Evolutionary conservation across 2,113 vertebrate species (phyloP), one percentile per base, ranked within the genome.

Genomic region (Bujurquina vittata): DNA sequence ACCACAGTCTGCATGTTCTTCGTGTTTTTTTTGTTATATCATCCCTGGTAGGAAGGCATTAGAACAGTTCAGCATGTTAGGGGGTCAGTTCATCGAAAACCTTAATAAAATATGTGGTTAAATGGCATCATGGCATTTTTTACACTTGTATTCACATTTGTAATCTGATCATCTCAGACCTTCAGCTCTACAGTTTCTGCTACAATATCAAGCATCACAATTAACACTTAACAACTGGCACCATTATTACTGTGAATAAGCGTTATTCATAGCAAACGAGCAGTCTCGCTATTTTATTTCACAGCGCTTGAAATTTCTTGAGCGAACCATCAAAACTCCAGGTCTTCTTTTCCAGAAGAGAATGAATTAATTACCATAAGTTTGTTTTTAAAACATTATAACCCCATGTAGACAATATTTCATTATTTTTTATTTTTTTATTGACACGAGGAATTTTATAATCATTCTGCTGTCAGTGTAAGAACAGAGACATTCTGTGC

Each of bases 81-180:
- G 33, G 29, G 17, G 9, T 3, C 11, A 18, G 29, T 61, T 61
- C 59, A 60, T 29, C 18, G 29, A 2, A 60, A 20, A 61, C 29
- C 29, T 33, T 60, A 10, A 60, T 67, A 67, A 46, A 26, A 37
- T 1, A 3, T 67, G 37, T 0, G 4, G 62, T 67, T 67, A 67
- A 67, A 67, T 67, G 62, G 62, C 62, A 65, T 43, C 12, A 65
- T 43, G 37, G 35, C 62, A 65, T 43, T 65, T n/a, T 65, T 65
- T 17, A 67, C 63, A 26, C 63, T 67, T 65, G 35, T 43, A 37
- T 17, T 67, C 10, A 43, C 40, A 43, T 43, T 43, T 43, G 40
- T 12, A 11, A 12, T 43, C 40, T 14, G 10, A 12, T 43, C 43
- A 67, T 26, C 40, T 46, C 63, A 67, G 22, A 15, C 17, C 17